Evolutionary conservation across 2,888 invertebrate genomes (phyloP).

Genomic region (Rhorus exstirpatorius): DNA sequence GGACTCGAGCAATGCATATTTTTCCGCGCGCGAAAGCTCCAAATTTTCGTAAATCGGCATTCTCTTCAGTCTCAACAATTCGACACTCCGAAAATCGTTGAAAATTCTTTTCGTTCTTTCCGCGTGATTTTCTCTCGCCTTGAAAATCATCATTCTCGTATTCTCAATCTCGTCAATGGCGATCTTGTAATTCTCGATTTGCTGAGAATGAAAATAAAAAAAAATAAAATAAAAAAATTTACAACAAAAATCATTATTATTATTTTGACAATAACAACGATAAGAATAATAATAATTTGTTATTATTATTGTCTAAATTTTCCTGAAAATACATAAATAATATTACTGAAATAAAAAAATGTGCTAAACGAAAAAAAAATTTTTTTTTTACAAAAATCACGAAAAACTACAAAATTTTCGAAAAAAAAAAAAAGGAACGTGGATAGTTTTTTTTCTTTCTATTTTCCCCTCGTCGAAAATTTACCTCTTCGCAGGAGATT

Average conservation of each 20-base stretch:
- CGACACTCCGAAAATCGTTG: slow-evolving; percentile 71
- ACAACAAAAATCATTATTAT: no score
- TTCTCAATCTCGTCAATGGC: slow-evolving; percentile 72
- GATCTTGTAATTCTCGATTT: slow-evolving; percentile 66
- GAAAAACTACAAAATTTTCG: not conserved
- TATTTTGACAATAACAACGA: no score
- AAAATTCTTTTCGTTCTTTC: slow-evolving; percentile 73
- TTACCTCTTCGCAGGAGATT: slow-evolving; percentile 26
- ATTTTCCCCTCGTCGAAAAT: slow-evolving; percentile 1
- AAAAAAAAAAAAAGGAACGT: not conserved
- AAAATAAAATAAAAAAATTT: no score
- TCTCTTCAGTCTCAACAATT: slow-evolving; percentile 77
- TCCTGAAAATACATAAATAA: no score
- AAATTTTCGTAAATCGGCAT: slow-evolving; percentile 74
- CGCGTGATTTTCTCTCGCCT: slow-evolving; percentile 75
- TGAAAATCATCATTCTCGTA: slow-evolving; percentile 79
- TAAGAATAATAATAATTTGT: no score
- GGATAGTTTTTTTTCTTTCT: no score
- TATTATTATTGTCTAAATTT: no score
- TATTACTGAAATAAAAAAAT: no score
- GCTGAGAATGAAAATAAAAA: no score
- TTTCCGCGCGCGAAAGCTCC: slow-evolving; percentile 63
- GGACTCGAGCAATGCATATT: slow-evolving; percentile 80
- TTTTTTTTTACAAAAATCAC: no score
- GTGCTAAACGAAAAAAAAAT: no score